Evolutionary conservation across 2,113 vertebrate species (phyloP).

Genomic region (Ameiurus melas): DNA sequence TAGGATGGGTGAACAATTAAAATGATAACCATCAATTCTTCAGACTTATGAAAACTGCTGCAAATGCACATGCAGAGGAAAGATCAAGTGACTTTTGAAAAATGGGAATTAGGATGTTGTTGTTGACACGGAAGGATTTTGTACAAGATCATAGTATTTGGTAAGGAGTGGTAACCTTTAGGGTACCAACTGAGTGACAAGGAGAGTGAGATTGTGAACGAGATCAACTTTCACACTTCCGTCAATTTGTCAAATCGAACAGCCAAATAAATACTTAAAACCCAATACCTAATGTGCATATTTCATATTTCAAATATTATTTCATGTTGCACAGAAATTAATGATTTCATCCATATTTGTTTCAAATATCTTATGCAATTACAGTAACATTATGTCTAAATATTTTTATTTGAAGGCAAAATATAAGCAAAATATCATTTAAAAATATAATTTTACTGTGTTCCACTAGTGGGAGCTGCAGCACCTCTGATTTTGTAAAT

Average conservation of each 20-base stretch:
- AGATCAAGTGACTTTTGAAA: not conserved
- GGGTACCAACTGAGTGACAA: not conserved
- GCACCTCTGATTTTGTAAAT: not conserved
- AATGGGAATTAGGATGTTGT: not conserved
- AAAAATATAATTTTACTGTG: not conserved
- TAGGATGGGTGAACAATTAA: constrained; percentile 59
- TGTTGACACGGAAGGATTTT: not conserved
- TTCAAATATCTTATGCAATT: not conserved
- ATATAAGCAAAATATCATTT: too few relatives aligned
- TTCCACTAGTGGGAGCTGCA: not conserved
- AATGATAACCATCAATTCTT: not conserved
- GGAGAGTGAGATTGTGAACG: not conserved
- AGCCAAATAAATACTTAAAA: not conserved
- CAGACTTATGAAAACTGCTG: not conserved
- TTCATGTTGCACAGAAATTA: not conserved
- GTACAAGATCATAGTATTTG: not conserved
- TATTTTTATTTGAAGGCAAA: not conserved
- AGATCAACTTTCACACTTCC: not conserved
- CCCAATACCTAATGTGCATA: not conserved
- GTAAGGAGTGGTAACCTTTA: not conserved
- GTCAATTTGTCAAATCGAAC: not conserved
- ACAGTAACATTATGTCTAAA: not conserved
- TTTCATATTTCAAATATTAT: not conserved
- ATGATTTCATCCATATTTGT: not conserved
- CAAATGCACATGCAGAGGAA: not conserved